Evolutionary conservation across 53 echinoderm and acorn worm species (phyloP), one percentile per base, ranked within the genome.

Genomic region (Apostichopus leukothele): DNA sequence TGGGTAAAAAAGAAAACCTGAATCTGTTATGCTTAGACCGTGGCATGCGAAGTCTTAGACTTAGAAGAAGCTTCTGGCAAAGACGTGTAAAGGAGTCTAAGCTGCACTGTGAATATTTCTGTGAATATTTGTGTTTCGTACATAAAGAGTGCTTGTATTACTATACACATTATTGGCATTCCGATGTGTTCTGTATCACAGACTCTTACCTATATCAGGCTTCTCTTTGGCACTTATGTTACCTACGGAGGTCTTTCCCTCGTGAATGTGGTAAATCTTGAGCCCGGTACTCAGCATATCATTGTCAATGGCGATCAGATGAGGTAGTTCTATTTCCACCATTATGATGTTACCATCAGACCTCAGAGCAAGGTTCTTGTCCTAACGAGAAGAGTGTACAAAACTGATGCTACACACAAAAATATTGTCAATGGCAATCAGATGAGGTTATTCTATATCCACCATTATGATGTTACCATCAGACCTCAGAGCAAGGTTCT

Each of bases 201-300:
- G 55, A 6, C 26, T 77, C 96, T 90, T 78, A 96, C 96, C 92
- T 50, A 96, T 96, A 76, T 96, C 96, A 83, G 90, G 95, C 73
- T 96, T 92, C 18, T 80, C 77, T 21, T 92, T 91, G 50, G 96
- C 91, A 91, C 95, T 93, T 59, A 92, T 92, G 68, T 95, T 92
- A 21, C 96, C 96, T 51, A 96, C 91, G 60, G 93, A 91, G 19
- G 96, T 96, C 13, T 89, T 74, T 18, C 96, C 96, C 86, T 96
- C 96, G 88, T 96, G 88, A 23, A 93, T 89, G 71, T 90, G 90
- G 73, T 90, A 92, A 26, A 92, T 91, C 91, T 94, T 94, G 0
- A 94, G 94, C 8, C 94, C 94, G 5, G 94, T 94, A 50, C 94
- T 92, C 18, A 94, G 88, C 6, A 89, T 89, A 67, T 94, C 94